Conservation (phyloP, 2,797 vertebrate species). For the Sebastes ruberrimus region DNA sequence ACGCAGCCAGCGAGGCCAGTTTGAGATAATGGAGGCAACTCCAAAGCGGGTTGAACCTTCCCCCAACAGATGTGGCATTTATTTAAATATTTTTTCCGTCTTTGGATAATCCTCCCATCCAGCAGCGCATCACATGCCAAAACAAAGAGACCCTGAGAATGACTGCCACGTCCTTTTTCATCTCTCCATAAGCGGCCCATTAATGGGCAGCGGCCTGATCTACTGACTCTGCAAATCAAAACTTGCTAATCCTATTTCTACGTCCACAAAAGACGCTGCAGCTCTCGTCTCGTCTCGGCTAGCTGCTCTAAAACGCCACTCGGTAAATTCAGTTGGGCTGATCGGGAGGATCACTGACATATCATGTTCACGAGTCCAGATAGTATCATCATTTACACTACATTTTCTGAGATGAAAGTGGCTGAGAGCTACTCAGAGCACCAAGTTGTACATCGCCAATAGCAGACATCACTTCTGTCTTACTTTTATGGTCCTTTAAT, state of each 20-base stretch:
- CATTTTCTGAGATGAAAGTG: not conserved
- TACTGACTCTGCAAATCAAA: slow-evolving; percentile 64
- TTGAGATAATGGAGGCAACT: slow-evolving; percentile 66
- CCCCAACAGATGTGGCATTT: slow-evolving; percentile 79
- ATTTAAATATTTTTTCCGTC: slow-evolving; percentile 74
- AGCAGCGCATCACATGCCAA: slow-evolving; percentile 73
- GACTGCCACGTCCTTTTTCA: slow-evolving; percentile 63
- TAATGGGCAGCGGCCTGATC: slow-evolving; percentile 62
- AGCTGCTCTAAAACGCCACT: not conserved
- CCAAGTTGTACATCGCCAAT: too few species aligned
- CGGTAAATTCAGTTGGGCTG: not conserved
- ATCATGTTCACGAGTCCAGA: not conserved
- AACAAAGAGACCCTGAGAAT: slow-evolving; percentile 77
- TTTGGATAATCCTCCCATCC: slow-evolving; percentile 79
- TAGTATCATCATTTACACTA: not conserved
- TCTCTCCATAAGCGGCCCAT: slow-evolving; percentile 62
- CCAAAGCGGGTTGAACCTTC: slow-evolving; percentile 66
- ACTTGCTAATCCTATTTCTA: slow-evolving; percentile 69
- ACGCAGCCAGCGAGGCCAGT: slow-evolving; percentile 18
- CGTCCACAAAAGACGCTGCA: slow-evolving; percentile 22
- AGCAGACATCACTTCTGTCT: too few species aligned
- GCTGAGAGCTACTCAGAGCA: too few species aligned
- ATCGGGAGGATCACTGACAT: not conserved
- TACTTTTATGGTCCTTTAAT: too few species aligned
- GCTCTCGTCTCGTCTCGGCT: not conserved